These are phyloP conservation scores for Pomatostomus ruficeps DNA, from an alignment of 2,113 vertebrate genomes.

Conservation along the genomic window DNA sequence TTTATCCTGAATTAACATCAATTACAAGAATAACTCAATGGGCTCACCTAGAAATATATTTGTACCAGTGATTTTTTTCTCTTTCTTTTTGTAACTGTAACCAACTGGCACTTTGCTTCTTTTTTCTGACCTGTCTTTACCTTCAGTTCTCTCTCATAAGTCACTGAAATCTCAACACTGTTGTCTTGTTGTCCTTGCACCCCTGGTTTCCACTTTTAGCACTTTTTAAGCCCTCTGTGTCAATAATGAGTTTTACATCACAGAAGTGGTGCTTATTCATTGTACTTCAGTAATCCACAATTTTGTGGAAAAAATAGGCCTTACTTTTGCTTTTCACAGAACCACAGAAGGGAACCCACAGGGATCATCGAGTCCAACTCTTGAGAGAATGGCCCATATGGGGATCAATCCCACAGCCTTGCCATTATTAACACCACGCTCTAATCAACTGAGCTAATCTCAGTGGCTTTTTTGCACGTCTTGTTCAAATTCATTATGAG, in stretches of 20 bases:
- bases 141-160: neutral
- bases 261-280: neutral
- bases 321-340: neutral
- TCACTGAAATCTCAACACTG: neutral
- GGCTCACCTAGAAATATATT: neutral
- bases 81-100: neutral
- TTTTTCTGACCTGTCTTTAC: neutral
- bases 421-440: neutral
- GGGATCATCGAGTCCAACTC: rapidly evolving
- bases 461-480: neutral
- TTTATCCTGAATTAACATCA: neutral
- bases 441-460: neutral
- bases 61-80: neutral
- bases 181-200: neutral
- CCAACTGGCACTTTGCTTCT: neutral
- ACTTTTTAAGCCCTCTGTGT: neutral
- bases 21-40: neutral
- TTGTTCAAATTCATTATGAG: neutral
- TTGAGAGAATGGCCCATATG: neutral
- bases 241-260: neutral
- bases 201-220: neutral
- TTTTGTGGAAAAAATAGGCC: neutral
- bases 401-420: neutral
- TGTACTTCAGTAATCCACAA: neutral
- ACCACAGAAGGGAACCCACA: neutral